A percentile compares a stretch with the other conserved stretches of the same genome.
Conservation (phyloP, 2,888 invertebrate genomes). For the Arge pagana region DNA sequence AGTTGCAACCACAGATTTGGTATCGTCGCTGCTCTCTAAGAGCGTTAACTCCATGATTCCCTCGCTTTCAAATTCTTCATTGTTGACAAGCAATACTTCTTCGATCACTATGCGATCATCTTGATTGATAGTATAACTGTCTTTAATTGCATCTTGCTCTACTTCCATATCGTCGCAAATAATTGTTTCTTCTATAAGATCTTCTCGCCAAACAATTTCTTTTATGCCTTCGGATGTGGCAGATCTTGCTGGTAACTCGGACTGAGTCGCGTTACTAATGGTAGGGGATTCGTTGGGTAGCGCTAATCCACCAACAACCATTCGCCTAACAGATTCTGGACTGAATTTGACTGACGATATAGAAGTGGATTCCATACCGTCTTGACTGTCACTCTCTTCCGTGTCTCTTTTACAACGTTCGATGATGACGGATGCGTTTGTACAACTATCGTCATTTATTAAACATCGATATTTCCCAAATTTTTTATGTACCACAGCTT, state of each 20-base stretch:
- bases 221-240: too few species aligned
- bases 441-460: too few species aligned
- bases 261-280: slow-evolving; percentile 27
- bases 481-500: slow-evolving; percentile 30
- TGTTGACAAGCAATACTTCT: slow-evolving; percentile 41
- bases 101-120: slow-evolving; percentile 40
- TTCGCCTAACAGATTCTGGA: slow-evolving; percentile 38
- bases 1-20: slow-evolving; percentile 40
- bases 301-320: slow-evolving; percentile 36
- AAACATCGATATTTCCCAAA: slow-evolving; percentile 32
- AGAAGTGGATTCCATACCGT: slow-evolving; percentile 34
- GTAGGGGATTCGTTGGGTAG: slow-evolving; percentile 29
- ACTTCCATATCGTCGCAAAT: slow-evolving; percentile 56
- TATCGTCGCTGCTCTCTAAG: slow-evolving; percentile 43
- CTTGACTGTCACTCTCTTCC: slow-evolving; percentile 46
- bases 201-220: slow-evolving; percentile 44
- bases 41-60: slow-evolving; percentile 46
- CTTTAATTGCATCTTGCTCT: too few species aligned
- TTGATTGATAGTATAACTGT: slow-evolving; percentile 33
- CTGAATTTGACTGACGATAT: slow-evolving; percentile 34
- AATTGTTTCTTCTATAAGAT: slow-evolving; percentile 54
- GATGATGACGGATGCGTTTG: too few species aligned
- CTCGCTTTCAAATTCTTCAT: slow-evolving; percentile 35
- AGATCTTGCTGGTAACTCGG: too few species aligned
- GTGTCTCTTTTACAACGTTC: slow-evolving; percentile 35